Conservation (phyloP, 2,113 vertebrate species). For the Nothobranchius furzeri region DNA sequence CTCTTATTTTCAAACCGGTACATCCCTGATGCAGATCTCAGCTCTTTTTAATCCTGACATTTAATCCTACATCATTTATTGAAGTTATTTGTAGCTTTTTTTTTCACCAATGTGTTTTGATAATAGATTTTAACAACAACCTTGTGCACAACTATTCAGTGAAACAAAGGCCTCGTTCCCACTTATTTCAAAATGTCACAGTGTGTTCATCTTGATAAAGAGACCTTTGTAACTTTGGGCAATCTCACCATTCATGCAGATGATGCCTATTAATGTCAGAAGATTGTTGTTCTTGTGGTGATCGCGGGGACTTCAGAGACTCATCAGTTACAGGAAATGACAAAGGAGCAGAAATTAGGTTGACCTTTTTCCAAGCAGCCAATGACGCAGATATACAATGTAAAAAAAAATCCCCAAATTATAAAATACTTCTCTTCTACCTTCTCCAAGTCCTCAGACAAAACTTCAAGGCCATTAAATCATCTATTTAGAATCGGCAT, state of each 20-base stretch:
- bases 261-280: conserved; percentile 8
- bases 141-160: not conserved
- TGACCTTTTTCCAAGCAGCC: conserved; percentile 13
- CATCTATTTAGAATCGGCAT: conserved; percentile 49
- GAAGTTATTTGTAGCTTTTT: too few species aligned
- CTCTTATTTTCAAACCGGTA: too few species aligned
- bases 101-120: too few species aligned
- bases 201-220: conserved; percentile 1
- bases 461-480: conserved; percentile 56
- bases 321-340: conserved; percentile 16
- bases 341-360: not conserved
- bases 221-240: conserved; percentile 1
- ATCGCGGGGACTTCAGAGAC: not conserved
- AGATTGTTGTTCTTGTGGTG: not conserved
- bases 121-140: too few species aligned
- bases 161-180: not conserved
- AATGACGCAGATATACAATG: conserved; percentile 15
- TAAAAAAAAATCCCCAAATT: not conserved
- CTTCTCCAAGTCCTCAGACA: conserved; percentile 25
- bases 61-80: too few species aligned
- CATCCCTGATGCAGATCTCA: too few species aligned
- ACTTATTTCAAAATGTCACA: not conserved
- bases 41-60: too few species aligned
- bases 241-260: conserved; percentile 13
- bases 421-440: not conserved